A percentile compares a stretch with the other conserved stretches of the same genome.
These are phyloP conservation scores for Campoletis sonorensis DNA, from an alignment of 1,140 invertebrate genomes.

Conservation along the genomic window DNA sequence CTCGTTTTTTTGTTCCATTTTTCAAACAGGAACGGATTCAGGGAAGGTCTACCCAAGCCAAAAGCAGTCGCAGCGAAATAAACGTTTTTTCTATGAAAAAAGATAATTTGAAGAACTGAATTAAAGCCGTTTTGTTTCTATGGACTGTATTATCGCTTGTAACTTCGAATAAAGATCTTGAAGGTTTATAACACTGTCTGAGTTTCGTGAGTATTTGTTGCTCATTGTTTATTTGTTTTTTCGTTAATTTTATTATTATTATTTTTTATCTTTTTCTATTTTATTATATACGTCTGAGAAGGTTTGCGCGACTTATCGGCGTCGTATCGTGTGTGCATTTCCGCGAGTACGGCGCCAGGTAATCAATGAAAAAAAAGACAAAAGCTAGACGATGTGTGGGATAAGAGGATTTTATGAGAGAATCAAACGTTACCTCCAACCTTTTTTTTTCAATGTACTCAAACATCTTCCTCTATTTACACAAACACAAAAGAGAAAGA, in stretches of 20 bases:
- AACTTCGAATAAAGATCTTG: conserved; percentile 48
- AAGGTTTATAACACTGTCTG: conserved; percentile 29
- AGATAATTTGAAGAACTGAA: too few species aligned
- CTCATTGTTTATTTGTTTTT: not conserved
- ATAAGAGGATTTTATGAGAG: too few species aligned
- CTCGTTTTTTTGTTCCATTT: conserved; percentile 29
- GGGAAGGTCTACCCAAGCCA: conserved; percentile 71
- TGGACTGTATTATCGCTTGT: conserved; percentile 18
- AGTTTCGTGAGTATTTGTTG: not conserved
- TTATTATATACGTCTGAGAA: not conserved
- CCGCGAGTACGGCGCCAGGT: not conserved
- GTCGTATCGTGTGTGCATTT: conserved; percentile 16
- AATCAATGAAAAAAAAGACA: too few species aligned
- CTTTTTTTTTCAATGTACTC: too few species aligned
- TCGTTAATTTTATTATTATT: too few species aligned
- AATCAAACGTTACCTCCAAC: too few species aligned
- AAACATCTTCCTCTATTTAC: too few species aligned
- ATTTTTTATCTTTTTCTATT: too few species aligned
- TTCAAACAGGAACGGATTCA: conserved; percentile 72
- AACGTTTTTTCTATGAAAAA: conserved; percentile 45
- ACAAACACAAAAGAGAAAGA: too few species aligned
- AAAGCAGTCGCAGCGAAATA: conserved; percentile 70
- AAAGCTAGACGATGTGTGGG: too few species aligned
- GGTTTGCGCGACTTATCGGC: not conserved
- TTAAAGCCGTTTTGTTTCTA: conserved; percentile 9